These are phyloP conservation scores for Hoplodrina blanda DNA, from an alignment of 2,888 invertebrate genomes.

Conservation along the genomic window DNA sequence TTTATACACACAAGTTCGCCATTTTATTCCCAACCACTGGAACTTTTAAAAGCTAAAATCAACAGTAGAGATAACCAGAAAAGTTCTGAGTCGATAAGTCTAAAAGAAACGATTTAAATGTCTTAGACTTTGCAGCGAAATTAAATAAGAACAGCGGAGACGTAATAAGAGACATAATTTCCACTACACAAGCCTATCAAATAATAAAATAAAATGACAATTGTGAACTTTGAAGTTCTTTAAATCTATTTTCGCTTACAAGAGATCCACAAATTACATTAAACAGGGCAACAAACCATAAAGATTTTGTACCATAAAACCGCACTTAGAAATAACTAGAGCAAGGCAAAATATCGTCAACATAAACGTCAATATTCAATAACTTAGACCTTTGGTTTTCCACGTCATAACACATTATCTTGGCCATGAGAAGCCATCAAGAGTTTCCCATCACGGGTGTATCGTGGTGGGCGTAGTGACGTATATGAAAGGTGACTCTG, in stretches of 20 bases:
- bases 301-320: conserved; percentile 11
- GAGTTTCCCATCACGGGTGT: conserved; percentile 30
- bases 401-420: conserved; percentile 45
- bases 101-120: too few species aligned
- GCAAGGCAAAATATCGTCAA: conserved; percentile 25
- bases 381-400: conserved; percentile 23
- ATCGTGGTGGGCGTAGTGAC: conserved; percentile 53
- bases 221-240: too few species aligned
- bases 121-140: too few species aligned
- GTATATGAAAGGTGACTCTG: conserved; percentile 43
- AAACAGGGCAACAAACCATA: conserved; percentile 1
- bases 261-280: not conserved
- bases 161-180: too few species aligned
- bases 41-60: not conserved
- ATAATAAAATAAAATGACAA: too few species aligned
- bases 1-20: not conserved
- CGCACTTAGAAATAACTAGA: conserved; percentile 16
- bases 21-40: not conserved
- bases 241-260: not conserved
- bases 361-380: conserved; percentile 17
- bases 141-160: too few species aligned
- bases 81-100: too few species aligned
- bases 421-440: conserved; percentile 39
- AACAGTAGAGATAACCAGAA: too few species aligned
- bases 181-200: too few species aligned